Conservation (phyloP, 2,888 invertebrate genomes). For the Cyclophora punctaria region DNA sequence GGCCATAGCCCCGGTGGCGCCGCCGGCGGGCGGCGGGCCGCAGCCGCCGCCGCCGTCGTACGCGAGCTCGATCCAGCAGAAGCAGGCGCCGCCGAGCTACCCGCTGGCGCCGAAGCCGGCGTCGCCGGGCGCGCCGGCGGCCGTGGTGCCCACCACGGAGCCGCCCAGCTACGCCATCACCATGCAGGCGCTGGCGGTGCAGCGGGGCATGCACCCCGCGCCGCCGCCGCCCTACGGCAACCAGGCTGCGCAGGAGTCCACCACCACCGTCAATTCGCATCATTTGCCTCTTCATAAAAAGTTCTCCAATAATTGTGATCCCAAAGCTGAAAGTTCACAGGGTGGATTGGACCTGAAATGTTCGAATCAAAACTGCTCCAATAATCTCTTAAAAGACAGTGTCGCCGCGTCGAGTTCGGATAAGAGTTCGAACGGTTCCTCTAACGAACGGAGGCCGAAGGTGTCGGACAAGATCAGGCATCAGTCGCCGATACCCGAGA, state of each 20-base stretch:
- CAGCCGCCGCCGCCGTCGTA: conserved; percentile 88
- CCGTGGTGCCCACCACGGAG: conserved; percentile 85
- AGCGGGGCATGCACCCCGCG: conserved; percentile 79
- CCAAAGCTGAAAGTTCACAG: conserved; percentile 70
- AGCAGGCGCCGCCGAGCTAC: conserved; percentile 71
- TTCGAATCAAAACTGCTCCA: conserved; percentile 69
- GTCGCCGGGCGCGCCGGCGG: conserved; percentile 66
- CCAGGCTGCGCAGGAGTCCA: conserved; percentile 38
- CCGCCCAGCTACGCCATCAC: conserved; percentile 95
- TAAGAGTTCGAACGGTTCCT: conserved; percentile 64
- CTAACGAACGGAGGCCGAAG: conserved; percentile 59
- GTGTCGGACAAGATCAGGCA: conserved; percentile 86
- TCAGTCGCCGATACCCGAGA: conserved; percentile 95
- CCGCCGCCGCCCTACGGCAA: conserved; percentile 81
- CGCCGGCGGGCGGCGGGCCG: conserved; percentile 82
- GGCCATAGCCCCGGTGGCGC: conserved; percentile 92
- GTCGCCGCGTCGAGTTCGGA: conserved; percentile 76
- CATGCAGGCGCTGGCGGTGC: conserved; percentile 86
- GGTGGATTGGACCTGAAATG: conserved; percentile 69
- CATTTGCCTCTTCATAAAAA: conserved; percentile 82
- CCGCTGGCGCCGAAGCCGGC: conserved; percentile 70
- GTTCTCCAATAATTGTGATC: conserved; percentile 75
- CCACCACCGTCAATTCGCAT: conserved; percentile 55
- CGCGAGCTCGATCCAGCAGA: conserved; percentile 86
- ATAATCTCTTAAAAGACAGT: conserved; percentile 60